phyloP scores from a whole-genome alignment of 2,113 vertebrate species.

The Promerops cafer region DNA sequence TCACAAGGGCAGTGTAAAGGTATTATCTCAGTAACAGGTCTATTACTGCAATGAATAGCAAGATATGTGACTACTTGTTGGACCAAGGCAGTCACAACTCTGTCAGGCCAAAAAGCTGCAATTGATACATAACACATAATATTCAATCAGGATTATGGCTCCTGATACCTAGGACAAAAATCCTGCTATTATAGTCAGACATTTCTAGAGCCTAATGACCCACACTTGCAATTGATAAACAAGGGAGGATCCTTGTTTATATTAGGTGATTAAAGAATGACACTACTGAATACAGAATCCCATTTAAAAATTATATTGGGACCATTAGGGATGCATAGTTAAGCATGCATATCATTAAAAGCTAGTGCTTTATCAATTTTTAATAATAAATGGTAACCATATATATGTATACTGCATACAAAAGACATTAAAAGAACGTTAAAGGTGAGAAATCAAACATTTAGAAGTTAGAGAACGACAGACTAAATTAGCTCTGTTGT shows the following conservation, averaged over 20 bases:
- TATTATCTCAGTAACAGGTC: neutral
- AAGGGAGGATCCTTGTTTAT: neutral
- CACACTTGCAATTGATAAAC: neutral
- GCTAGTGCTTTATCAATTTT: constrained; percentile 23
- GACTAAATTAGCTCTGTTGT: neutral
- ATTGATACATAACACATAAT: neutral
- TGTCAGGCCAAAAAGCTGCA: neutral
- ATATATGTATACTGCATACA: neutral
- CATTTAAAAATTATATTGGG: neutral
- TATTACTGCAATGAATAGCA: neutral
- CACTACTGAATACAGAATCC: neutral
- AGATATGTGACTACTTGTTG: neutral
- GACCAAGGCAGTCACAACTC: neutral
- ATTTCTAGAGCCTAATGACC: neutral
- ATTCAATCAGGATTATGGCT: neutral
- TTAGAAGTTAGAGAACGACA: neutral
- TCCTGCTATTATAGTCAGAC: neutral
- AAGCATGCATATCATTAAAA: constrained; percentile 18
- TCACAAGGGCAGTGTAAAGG: constrained; percentile 23
- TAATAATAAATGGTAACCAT: neutral
- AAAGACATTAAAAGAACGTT: constrained; percentile 32
- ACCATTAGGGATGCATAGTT: constrained; percentile 22
- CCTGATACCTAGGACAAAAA: neutral
- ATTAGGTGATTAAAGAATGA: constrained; percentile 1
- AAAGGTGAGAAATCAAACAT: neutral